Evolutionary conservation across 92 coral and sea anemone genomes (phyloP).

Genomic region (Zoanthus sociatus): DNA sequence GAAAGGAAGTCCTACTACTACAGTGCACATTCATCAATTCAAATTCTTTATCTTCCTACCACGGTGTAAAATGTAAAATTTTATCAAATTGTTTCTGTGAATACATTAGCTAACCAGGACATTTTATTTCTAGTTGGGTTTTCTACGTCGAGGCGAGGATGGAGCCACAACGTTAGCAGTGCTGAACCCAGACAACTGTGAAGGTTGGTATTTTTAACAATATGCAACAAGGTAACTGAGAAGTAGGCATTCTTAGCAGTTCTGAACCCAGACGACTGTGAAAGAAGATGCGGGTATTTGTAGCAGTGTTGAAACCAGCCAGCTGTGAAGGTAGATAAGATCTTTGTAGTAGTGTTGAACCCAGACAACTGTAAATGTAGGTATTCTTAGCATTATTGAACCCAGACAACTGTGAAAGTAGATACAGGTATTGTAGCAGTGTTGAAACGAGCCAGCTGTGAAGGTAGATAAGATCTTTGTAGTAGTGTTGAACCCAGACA

Average conservation of each 20-base stretch:
- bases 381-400: neutral
- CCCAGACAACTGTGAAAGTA: neutral
- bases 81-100: neutral
- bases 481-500: too few relatives aligned
- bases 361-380: constrained; percentile 21
- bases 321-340: neutral
- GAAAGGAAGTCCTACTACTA: too few relatives aligned
- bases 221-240: neutral
- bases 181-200: constrained; percentile 78
- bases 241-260: constrained; percentile 51
- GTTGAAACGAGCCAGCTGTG: neutral
- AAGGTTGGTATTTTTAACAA: constrained; percentile 57
- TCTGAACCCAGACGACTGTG: constrained; percentile 57
- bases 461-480: neutral
- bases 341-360: constrained; percentile 37
- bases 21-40: too few relatives aligned
- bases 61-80: too few relatives aligned
- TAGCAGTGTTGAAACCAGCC: neutral
- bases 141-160: constrained; percentile 87
- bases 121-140: constrained; percentile 74
- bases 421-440: neutral
- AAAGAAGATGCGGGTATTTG: neutral
- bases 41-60: too few relatives aligned
- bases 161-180: constrained; percentile 93
- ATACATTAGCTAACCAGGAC: neutral